A percentile compares a stretch with the other conserved stretches of the same genome.
Conservation (phyloP, 2,888 invertebrate species). For the Ectobius pallidus region DNA sequence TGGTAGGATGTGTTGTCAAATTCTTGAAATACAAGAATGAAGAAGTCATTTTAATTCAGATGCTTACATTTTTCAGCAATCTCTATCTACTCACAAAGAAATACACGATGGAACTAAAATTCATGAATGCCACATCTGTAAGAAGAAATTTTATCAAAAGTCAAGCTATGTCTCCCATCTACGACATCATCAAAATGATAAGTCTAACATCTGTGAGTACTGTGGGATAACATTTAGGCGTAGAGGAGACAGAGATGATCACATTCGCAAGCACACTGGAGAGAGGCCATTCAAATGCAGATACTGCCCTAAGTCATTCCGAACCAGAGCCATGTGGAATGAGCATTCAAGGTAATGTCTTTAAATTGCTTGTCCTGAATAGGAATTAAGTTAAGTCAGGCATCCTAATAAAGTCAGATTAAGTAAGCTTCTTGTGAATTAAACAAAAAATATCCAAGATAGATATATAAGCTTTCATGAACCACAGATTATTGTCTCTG, state of each 20-base stretch:
- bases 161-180: conserved; percentile 51
- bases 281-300: conserved; percentile 33
- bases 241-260: conserved; percentile 28
- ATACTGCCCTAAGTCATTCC: conserved; percentile 53
- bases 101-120: conserved; percentile 32
- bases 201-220: conserved; percentile 32
- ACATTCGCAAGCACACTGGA: conserved; percentile 36
- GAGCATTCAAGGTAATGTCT: conserved; percentile 51
- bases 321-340: conserved; percentile 52
- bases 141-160: conserved; percentile 49
- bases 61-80: conserved; percentile 33
- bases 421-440: too few species aligned
- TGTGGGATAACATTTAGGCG: conserved; percentile 31
- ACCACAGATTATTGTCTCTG: too few species aligned
- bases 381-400: too few species aligned
- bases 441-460: too few species aligned
- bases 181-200: conserved; percentile 30
- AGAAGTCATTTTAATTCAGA: too few species aligned
- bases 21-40: too few species aligned
- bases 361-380: too few species aligned
- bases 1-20: too few species aligned
- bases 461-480: too few species aligned
- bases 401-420: too few species aligned
- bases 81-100: conserved; percentile 30
- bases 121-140: conserved; percentile 49